Evolutionary conservation across 2,113 vertebrate genomes (phyloP).

Genomic region (Myanophis thanlyinensis): DNA sequence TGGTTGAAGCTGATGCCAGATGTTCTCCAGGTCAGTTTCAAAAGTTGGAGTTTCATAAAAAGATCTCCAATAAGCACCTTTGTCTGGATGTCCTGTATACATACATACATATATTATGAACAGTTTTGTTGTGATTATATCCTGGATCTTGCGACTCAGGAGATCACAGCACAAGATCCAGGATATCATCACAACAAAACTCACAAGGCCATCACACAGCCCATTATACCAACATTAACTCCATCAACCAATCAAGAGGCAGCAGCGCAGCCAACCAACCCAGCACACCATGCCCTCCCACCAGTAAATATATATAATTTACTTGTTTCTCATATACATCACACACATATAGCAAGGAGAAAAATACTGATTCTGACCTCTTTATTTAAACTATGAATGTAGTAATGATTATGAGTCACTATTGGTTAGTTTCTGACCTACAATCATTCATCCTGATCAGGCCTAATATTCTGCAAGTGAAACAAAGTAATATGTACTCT

Average conservation of each 20-base stretch:
- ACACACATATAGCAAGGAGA: neutral
- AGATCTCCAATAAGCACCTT: constrained; percentile 89
- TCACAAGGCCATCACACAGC: no score
- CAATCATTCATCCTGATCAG: neutral
- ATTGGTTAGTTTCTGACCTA: neutral
- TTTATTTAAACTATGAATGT: neutral
- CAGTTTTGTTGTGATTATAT: no score
- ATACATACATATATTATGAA: neutral
- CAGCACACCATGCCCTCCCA: no score
- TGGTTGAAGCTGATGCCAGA: constrained; percentile 87
- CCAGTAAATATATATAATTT: no score
- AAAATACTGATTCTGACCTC: neutral
- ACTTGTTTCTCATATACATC: neutral
- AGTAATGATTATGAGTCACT: neutral
- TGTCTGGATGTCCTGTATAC: constrained; percentile 80
- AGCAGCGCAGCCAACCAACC: no score
- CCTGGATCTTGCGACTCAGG: no score
- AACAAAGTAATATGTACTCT: neutral
- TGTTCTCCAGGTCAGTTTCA: constrained; percentile 86
- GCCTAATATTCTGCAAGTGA: no score
- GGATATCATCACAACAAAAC: no score
- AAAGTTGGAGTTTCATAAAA: constrained; percentile 86
- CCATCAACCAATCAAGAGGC: no score
- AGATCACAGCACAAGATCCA: no score
- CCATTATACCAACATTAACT: no score